phyloP scores from a whole-genome alignment of 2,888 invertebrate species.

The Hanleya hanleyi region DNA sequence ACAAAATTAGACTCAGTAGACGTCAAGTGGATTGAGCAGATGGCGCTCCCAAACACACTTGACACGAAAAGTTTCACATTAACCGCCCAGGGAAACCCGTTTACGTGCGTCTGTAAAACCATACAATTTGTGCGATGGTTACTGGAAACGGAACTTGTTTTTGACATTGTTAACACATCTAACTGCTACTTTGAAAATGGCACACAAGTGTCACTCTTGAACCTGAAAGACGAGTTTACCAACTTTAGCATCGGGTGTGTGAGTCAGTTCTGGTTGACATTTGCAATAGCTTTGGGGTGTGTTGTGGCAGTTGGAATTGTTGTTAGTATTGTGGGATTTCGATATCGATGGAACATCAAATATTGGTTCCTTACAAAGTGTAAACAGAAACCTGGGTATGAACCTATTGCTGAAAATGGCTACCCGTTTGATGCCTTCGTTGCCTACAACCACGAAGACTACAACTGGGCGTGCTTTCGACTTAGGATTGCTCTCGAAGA shows the following conservation, averaged over 20 bases:
- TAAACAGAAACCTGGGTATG: not conserved
- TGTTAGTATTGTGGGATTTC: not conserved
- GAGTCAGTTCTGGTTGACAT: not conserved
- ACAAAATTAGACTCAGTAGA: too few relatives aligned
- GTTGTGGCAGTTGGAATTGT: not conserved
- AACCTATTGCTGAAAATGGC: not conserved
- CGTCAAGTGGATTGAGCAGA: too few relatives aligned
- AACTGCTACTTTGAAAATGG: not conserved
- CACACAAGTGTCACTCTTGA: not conserved
- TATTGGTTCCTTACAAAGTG: constrained; percentile 2
- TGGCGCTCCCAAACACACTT: too few relatives aligned
- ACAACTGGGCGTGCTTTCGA: not conserved
- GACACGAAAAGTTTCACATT: too few relatives aligned
- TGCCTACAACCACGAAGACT: not conserved
- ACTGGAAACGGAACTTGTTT: not conserved
- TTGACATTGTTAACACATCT: not conserved
- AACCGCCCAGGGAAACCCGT: constrained; percentile 2
- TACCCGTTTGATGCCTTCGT: constrained; percentile 9
- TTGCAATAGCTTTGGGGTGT: not conserved
- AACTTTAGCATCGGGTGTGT: not conserved
- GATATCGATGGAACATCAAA: constrained; percentile 1
- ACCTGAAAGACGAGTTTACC: not conserved
- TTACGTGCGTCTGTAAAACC: not conserved
- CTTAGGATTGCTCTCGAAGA: not conserved
- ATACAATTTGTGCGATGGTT: not conserved